Base-by-base conservation (phyloP, 1,140 invertebrate genomes). In the Ostrea denselamellosa region DNA sequence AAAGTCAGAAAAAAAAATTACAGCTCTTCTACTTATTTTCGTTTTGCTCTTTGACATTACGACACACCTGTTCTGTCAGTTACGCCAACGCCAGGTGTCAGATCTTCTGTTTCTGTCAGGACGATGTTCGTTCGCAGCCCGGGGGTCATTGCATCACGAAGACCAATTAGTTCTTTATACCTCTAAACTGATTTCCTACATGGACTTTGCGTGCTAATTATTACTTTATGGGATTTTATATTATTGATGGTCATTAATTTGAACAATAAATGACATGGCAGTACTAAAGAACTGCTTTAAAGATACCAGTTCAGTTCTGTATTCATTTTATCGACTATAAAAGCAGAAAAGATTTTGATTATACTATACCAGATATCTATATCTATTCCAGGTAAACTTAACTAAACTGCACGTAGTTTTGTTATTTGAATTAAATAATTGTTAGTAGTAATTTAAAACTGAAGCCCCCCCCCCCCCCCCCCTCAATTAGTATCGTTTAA, bases 51-150 rank as follows among this genome's bases (percentile, higher is more conserved):
- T 34, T 77, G 12, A 28, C 68, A 34, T 77, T 25, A 77, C 14
- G 28, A 77, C 68, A 77, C 68, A 77, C 68, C 68, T 77, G 68
- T 77, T 12, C 68, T 77, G 68, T 34, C 68, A 25, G 12, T 1
- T 5, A 8, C 1, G 68, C 14, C 68, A 28, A 28, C 8, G 25
- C n/a, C 68, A 71, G 68, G 68, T 71, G 68, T 28, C 68, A 71
- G 28, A 14, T 7, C 12, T 14, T 34, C 28, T 77, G 68, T 34
- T 14, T 25, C 68, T 28, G 28, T 28, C 22, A 77, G 68, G 12
- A 22, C 25, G 22, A 34, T 34, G 68, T 77, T 28, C 25, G 28
- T 77, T 77, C 68, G 28, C 68, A 12, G 68, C 68, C 68, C 68
- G 25, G 12, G 68, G 68, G 25, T 10, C 68, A 9, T 28, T 34